phyloP scores from a whole-genome alignment of 2,888 invertebrate species.

The Phania funesta region DNA sequence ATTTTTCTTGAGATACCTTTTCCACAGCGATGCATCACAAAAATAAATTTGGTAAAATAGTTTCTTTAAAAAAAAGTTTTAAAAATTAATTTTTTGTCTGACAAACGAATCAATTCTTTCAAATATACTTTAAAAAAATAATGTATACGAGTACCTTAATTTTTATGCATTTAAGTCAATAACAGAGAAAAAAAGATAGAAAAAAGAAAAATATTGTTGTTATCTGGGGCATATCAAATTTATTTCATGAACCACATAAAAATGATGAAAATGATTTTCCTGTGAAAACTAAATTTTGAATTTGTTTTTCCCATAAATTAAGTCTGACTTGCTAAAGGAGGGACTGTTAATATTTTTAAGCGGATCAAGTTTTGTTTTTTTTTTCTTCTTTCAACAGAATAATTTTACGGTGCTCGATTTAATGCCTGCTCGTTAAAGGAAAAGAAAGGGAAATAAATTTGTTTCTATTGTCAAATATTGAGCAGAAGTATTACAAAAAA shows the following conservation, averaged over 20 bases:
- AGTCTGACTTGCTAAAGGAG: constrained; percentile 33
- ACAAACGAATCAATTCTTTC: too few relatives aligned
- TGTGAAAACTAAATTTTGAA: constrained; percentile 43
- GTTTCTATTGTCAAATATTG: constrained; percentile 21
- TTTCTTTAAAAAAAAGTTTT: too few relatives aligned
- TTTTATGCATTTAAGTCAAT: not conserved
- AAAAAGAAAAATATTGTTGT: constrained; percentile 1
- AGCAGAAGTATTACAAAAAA: not conserved
- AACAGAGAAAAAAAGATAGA: not conserved
- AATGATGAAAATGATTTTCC: constrained; percentile 48
- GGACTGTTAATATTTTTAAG: constrained; percentile 1
- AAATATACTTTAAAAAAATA: too few relatives aligned
- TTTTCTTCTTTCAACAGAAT: constrained; percentile 41
- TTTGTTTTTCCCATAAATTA: constrained; percentile 54
- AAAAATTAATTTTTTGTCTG: too few relatives aligned
- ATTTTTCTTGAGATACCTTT: too few relatives aligned
- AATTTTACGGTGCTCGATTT: constrained; percentile 65
- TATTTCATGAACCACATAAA: constrained; percentile 47
- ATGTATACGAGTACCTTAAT: too few relatives aligned
- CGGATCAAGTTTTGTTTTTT: not conserved
- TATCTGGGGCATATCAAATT: constrained; percentile 35
- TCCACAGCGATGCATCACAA: too few relatives aligned
- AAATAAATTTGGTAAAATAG: too few relatives aligned
- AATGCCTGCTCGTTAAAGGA: constrained; percentile 30
- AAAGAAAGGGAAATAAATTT: not conserved